Evolutionary conservation across 2,113 vertebrate species (phyloP), one percentile per base, ranked within the genome.

Genomic region (Nibea coibor): DNA sequence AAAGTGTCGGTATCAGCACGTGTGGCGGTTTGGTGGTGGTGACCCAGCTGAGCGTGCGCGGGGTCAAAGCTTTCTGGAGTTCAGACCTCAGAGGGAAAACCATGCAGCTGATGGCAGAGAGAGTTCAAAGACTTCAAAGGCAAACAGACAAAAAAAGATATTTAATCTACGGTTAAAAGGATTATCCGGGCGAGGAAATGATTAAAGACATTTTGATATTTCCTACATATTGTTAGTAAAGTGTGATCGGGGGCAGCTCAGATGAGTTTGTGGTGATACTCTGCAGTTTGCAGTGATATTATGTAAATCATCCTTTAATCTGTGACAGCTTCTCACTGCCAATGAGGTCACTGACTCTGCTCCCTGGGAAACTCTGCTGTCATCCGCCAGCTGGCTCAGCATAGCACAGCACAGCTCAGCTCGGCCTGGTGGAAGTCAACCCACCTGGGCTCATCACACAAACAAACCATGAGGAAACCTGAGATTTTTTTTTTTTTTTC

Each of bases 111-210:
- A 82, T 17, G 53, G 61, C 56, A 78, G 66, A 53, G 61, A 75
- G 76, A 78, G 71, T 82, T 86, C 73, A 73, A 82, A 87, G 69
- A 82, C 87, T 85, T 91, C 89, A 88, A 88, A 89, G 77, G 85
- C 80, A 68, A 82, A 80, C 2, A 57, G 54, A 45, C 66, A 72
- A 82, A 62, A 85, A 80, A 74, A 59, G 15, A 85, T 64, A 80
- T 84, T 86, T 78, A 81, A 86, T 90, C 67, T 87, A 20, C 48
- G 74, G 10, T 56, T 81, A 73, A 92, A 79, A 71, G 79, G 82
- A 91, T 91, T 86, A 89, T 3, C 50, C 45, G 61, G 48, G 47
- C 12, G 54, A 65, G 65, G 76, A 87, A 83, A 82, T 76, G 12
- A 87, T 88, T 62, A 74, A 78, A 81, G 58, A 80, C 20, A 24